Conservation (phyloP, 2,888 invertebrate genomes). For the Eupithecia tripunctaria region DNA sequence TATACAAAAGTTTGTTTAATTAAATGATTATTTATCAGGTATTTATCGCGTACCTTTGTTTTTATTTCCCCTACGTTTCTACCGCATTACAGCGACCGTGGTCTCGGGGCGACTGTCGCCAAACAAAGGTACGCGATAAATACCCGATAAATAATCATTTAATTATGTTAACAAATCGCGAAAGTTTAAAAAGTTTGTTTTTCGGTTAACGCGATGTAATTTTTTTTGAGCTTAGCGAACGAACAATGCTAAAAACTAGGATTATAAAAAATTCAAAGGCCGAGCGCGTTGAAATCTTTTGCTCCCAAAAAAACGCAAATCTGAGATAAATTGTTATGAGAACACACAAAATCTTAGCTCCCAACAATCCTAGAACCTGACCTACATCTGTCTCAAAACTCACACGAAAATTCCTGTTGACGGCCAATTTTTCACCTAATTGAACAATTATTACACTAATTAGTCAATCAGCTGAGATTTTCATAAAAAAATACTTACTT, state of each 20-base stretch:
- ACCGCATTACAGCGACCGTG: too few relatives aligned
- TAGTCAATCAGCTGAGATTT: constrained; percentile 68
- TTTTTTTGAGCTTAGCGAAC: too few relatives aligned
- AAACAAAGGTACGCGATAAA: too few relatives aligned
- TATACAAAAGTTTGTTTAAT: too few relatives aligned
- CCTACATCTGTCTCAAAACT: constrained; percentile 69
- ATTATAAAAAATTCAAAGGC: background rate
- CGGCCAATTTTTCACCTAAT: constrained; percentile 59
- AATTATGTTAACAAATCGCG: too few relatives aligned
- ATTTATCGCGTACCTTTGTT: too few relatives aligned
- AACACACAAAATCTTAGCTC: constrained; percentile 7
- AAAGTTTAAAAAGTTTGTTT: background rate
- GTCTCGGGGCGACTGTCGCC: too few relatives aligned
- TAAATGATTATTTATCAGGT: too few relatives aligned
- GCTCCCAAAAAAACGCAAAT: constrained; percentile 7
- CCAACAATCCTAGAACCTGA: constrained; percentile 45
- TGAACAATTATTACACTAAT: constrained; percentile 57
- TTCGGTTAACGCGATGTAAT: too few relatives aligned
- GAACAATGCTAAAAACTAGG: too few relatives aligned
- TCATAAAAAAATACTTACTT: constrained; percentile 30
- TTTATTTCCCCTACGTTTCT: too few relatives aligned
- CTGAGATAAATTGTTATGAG: constrained; percentile 18
- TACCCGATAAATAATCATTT: too few relatives aligned
- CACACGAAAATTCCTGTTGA: constrained; percentile 60
- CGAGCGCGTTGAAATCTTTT: constrained; percentile 29